These are phyloP conservation scores for Thelaira solivaga DNA, from an alignment of 2,888 invertebrate genomes.

Conservation along the genomic window DNA sequence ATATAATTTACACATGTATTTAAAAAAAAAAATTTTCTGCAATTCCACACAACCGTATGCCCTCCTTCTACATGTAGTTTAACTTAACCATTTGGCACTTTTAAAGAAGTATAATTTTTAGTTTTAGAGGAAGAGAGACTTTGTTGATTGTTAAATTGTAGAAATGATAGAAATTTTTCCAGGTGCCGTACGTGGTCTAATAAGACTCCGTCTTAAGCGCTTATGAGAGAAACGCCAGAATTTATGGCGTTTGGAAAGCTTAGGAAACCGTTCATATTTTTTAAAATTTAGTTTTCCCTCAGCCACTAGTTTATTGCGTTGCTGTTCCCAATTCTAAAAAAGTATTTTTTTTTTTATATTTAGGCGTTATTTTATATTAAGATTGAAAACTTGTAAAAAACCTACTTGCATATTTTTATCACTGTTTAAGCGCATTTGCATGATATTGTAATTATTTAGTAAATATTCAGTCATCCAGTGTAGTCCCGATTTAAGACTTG, in stretches of 20 bases:
- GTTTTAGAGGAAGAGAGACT: not conserved
- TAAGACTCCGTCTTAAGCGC: slow-evolving; percentile 44
- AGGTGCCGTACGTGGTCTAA: slow-evolving; percentile 69
- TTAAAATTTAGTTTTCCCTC: slow-evolving; percentile 66
- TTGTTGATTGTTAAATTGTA: not conserved
- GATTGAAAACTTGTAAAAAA: not conserved
- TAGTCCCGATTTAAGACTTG: slow-evolving; percentile 51
- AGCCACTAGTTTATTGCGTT: slow-evolving; percentile 64
- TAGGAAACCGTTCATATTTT: slow-evolving; percentile 67
- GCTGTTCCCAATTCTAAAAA: slow-evolving; percentile 68
- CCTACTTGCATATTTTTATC: slow-evolving; percentile 70
- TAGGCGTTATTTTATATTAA: not conserved
- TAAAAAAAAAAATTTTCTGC: not conserved
- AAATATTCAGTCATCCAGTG: slow-evolving; percentile 67
- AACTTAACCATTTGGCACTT: slow-evolving; percentile 67
- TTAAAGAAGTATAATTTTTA: not conserved
- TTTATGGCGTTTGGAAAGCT: slow-evolving; percentile 54
- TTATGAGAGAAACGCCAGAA: slow-evolving; percentile 63
- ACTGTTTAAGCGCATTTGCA: slow-evolving; percentile 67
- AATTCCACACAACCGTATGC: not conserved
- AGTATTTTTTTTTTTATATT: too few relatives aligned
- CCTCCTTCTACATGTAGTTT: not conserved
- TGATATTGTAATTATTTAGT: slow-evolving; percentile 56
- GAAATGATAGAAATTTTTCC: slow-evolving; percentile 63
- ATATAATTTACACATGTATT: too few relatives aligned